Base-by-base conservation (phyloP, 2,113 vertebrate genomes). In the Nesogale talazaci region DNA sequence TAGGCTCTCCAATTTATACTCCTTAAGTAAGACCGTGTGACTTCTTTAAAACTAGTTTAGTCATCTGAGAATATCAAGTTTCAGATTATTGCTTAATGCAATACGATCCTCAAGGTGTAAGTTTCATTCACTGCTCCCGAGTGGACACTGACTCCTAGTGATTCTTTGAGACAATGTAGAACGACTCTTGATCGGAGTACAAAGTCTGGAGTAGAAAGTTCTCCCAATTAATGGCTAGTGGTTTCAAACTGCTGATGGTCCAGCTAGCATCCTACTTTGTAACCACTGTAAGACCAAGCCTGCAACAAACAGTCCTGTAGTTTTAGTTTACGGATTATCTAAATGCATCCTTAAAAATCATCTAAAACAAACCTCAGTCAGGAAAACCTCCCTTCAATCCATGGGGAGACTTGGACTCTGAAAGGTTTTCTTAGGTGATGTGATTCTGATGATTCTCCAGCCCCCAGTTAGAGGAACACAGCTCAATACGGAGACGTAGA, bases 301-400 rank as follows among this genome's bases (percentile, higher is more conserved):
- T 25, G 67, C 67, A 15, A 77, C 34, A 34, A 52, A 29, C 27
- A 70, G 16, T 31, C n/a, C 7, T 4, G 8, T 20, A 94, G 83
- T 69, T 72, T 88, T 17, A 38, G n/a, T 94, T 83, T 86, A 77
- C 89, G 25, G 94, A 89, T 94, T 40, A 76, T 72, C 9, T 36
- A 36, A 72, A 72, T 17, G 7, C 36, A 7, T 27, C 19, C 9
- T 84, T 72, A n/a, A 40, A 57, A 93, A 90, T 27, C 1, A 83
- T n/a, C n/a, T n/a, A n/a, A n/a, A n/a, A n/a, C n/a, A n/a, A n/a
- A n/a, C n/a, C n/a, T n/a, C n/a, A n/a, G n/a, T n/a, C n/a, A n/a
- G n/a, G n/a, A n/a, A n/a, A n/a, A n/a, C n/a, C n/a, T n/a, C n/a
- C n/a, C n/a, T n/a, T n/a, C n/a, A n/a, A 2, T 25, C 15, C 86